Conservation (phyloP, 2,113 vertebrate genomes). For the Xenopus laevis region DNA sequence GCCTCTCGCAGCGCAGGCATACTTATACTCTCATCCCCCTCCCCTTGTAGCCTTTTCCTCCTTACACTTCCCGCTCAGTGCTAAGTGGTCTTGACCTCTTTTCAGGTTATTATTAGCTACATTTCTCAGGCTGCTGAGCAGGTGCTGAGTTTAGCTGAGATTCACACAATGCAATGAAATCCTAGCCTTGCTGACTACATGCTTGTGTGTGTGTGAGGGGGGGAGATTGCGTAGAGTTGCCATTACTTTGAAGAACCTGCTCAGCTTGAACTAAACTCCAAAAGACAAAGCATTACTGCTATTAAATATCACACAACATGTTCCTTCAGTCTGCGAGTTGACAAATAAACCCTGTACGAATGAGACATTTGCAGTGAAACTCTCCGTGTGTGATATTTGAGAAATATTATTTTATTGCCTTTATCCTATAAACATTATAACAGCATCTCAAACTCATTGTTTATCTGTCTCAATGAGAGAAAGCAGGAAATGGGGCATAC, state of each 20-base stretch:
- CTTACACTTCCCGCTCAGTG: constrained; percentile 3
- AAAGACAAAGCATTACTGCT: too few species aligned
- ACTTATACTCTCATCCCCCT: background rate
- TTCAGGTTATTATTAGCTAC: constrained; percentile 4
- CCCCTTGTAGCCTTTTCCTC: background rate
- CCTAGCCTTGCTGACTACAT: background rate
- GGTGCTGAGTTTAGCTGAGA: background rate
- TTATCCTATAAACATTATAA: background rate
- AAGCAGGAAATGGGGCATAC: background rate
- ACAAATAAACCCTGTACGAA: background rate
- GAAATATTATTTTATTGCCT: background rate
- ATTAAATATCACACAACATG: background rate
- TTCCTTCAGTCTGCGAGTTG: background rate
- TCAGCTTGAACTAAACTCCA: background rate
- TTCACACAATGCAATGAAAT: background rate
- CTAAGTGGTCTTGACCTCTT: constrained; percentile 7
- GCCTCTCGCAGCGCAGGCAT: constrained; percentile 1
- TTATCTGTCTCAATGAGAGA: background rate
- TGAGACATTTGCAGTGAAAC: background rate
- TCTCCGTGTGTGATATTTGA: background rate
- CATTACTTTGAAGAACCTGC: background rate
- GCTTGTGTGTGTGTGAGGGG: background rate
- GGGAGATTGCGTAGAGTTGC: background rate
- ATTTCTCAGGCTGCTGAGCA: constrained; percentile 8
- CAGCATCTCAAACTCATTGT: background rate